Base-by-base conservation (phyloP, 2,113 vertebrate genomes). In the Prunella himalayana region DNA sequence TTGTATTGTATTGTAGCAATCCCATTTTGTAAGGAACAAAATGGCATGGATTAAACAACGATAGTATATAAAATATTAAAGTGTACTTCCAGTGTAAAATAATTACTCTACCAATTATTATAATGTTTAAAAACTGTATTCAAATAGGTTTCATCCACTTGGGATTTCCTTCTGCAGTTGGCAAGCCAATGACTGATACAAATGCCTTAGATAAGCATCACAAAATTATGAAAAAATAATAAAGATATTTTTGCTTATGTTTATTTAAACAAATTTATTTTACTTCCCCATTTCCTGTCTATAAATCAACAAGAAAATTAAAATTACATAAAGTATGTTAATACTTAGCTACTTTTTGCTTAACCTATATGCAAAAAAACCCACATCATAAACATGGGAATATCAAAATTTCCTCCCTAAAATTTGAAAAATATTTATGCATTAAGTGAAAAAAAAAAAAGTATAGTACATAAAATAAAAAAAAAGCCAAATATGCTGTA, bases 71-170 rank as follows among this genome's bases (percentile, higher is more conserved):
- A 93, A 95, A 96, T 93, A 96, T 80, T 90, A 77, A 94, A 85
- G 11, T 76, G 47, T 50, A 93, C 51, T 86, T 86, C 61, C 64
- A 90, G 60, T 75, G 53, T 93, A 92, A 96, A 96, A 92, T 88
- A 95, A 94, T 92, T 88, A 93, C 86, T 90, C 70, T 69, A 94
- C 19, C 75, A 75, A 93, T 90, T 93, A 94, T 92, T 94, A 47
- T 41, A 83, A 78, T 88, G 79, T 73, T 96, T 90, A 44, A 75
- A 96, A 95, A 88, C 30, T 66, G 41, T 88, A 94, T 96, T 91
- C 81, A 91, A 91, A 94, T 83, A 92, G 42, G 37, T 68, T 95
- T 77, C 44, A 81, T 37, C 18, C 82, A 71, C 72, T 83, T 86
- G 85, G 60, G 76, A 70, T 90, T 93, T 96, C 27, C 33, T 83